phyloP scores from a whole-genome alignment of 1,140 invertebrate species.

The Drosophila kanapiae region DNA sequence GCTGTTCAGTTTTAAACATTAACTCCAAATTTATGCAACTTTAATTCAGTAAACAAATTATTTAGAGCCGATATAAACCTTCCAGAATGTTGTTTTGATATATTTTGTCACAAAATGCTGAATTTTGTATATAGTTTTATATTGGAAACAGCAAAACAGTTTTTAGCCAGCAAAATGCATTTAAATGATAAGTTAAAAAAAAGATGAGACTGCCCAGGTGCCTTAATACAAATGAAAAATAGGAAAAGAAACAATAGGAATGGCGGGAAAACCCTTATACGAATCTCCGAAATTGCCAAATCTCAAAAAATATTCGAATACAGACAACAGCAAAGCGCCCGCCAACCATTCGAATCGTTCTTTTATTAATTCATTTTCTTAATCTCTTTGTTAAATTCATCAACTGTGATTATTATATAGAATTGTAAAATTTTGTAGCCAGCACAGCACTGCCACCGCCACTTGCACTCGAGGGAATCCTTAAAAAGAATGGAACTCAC shows the following conservation, averaged over 20 bases:
- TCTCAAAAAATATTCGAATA: slow-evolving; percentile 12
- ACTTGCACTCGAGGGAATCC: slow-evolving; percentile 27
- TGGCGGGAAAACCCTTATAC: background rate
- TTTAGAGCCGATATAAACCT: background rate
- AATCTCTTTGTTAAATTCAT: slow-evolving; percentile 49
- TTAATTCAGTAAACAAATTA: background rate
- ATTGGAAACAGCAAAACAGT: slow-evolving; percentile 20
- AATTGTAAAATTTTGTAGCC: slow-evolving; percentile 46
- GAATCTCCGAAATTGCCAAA: slow-evolving; percentile 6
- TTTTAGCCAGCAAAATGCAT: slow-evolving; percentile 14
- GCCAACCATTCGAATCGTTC: slow-evolving; percentile 6
- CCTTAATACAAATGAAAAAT: slow-evolving; percentile 19
- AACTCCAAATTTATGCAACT: background rate
- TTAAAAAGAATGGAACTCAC: background rate
- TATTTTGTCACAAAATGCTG: background rate
- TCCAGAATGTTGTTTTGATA: background rate
- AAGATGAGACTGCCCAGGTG: slow-evolving; percentile 39
- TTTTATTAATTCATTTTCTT: slow-evolving; percentile 12
- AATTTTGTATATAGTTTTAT: background rate
- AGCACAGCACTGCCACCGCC: slow-evolving; percentile 47
- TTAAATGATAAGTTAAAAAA: slow-evolving; percentile 31
- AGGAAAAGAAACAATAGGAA: background rate
- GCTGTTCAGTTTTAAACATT: background rate
- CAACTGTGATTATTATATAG: slow-evolving; percentile 65
- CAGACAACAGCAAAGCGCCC: background rate